Conservation (phyloP, 2,797 vertebrate genomes). For the Chrysocyon brachyurus region DNA sequence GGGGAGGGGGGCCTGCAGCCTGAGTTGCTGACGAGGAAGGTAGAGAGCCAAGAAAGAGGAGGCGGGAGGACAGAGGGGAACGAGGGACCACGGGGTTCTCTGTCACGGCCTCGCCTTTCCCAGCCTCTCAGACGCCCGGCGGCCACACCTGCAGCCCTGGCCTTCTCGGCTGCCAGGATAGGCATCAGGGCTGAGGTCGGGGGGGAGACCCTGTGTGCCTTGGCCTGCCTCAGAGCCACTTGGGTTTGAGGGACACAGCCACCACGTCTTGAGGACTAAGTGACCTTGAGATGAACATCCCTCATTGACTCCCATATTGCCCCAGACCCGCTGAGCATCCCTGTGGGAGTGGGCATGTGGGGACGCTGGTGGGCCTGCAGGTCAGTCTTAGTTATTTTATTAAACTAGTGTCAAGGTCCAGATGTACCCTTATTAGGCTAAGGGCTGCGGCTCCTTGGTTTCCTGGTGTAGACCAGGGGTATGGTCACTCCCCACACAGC, state of each 20-base stretch:
- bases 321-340: background rate
- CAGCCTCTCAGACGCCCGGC: background rate
- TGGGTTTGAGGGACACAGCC: background rate
- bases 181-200: background rate
- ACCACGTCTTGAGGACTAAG: background rate
- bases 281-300: accelerated
- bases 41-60: background rate
- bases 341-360: accelerated
- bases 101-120: accelerated
- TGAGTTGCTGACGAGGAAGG: background rate
- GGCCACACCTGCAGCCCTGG: accelerated
- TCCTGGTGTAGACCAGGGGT: accelerated
- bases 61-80: accelerated
- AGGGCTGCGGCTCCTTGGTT: background rate
- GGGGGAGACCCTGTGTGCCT: background rate
- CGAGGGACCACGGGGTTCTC: accelerated
- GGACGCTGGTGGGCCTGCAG: background rate
- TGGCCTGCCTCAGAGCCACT: background rate
- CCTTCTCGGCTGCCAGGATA: accelerated
- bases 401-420: background rate
- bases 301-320: accelerated
- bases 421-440: background rate
- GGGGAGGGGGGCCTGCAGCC: background rate
- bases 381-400: background rate
- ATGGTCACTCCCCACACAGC: accelerated